Percentiles rank a stretch among this genome's conserved stretches.
Conservation (phyloP, 2,797 vertebrate genomes). For the Setipinna tenuifilis region DNA sequence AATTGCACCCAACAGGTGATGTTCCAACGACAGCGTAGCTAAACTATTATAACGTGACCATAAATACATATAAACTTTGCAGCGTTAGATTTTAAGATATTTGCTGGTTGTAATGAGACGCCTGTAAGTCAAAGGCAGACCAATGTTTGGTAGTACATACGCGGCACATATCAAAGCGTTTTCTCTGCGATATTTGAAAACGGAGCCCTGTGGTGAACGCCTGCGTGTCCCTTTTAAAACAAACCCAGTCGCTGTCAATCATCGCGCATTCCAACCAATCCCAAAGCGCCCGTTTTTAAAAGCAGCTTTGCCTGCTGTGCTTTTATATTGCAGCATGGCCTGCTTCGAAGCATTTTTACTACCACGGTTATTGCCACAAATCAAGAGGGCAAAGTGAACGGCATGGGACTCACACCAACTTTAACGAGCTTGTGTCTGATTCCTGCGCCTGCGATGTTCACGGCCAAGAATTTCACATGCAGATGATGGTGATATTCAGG, state of each 20-base stretch:
- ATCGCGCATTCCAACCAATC: constrained; percentile 90
- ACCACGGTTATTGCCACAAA: constrained; percentile 91
- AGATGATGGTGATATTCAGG: constrained; percentile 81
- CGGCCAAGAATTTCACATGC: constrained; percentile 77
- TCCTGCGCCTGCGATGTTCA: constrained; percentile 73
- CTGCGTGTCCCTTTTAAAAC: constrained; percentile 97
- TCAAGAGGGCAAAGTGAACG: constrained; percentile 89
- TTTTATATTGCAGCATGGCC: constrained; percentile 97
- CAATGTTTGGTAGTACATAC: constrained; percentile 74
- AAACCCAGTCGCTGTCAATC: constrained; percentile 98
- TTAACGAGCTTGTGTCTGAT: constrained; percentile 75
- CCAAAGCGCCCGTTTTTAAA: constrained; percentile 88
- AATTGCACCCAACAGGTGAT: constrained; percentile 16
- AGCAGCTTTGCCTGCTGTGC: constrained; percentile 97
- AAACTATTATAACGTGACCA: background rate
- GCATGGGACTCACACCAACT: constrained; percentile 82
- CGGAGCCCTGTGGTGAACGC: constrained; percentile 93
- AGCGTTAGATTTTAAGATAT: constrained; percentile 47
- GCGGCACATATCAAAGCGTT: constrained; percentile 97
- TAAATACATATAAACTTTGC: constrained; percentile 43
- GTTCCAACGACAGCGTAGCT: background rate
- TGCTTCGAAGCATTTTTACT: constrained; percentile 96
- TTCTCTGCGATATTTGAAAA: constrained; percentile 94
- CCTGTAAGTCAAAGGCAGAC: constrained; percentile 68
- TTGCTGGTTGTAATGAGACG: constrained; percentile 57